Conservation (phyloP, 2,797 vertebrate species). For the Steatocranus sp. region DNA sequence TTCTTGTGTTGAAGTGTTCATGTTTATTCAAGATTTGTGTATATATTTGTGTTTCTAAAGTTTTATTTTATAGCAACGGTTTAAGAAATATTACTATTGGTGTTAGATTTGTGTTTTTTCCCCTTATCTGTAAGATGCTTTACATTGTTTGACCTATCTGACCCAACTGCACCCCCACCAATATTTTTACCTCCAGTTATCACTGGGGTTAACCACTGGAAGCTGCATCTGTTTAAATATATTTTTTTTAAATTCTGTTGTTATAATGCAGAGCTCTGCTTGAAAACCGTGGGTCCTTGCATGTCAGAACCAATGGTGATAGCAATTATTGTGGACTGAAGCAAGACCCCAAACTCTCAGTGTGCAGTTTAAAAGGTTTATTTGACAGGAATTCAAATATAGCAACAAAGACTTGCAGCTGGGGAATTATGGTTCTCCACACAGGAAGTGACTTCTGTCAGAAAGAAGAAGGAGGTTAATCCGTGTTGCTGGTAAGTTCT, state of each 20-base stretch:
- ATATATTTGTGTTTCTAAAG: neutral
- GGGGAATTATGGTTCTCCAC: neutral
- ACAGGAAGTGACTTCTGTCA: neutral
- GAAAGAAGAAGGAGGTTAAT: neutral
- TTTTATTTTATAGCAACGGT: neutral
- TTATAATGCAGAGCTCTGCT: neutral
- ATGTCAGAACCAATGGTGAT: neutral
- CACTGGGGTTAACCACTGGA: neutral
- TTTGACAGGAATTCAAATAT: neutral
- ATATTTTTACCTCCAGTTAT: neutral
- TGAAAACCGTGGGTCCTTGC: neutral
- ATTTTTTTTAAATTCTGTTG: rapidly evolving
- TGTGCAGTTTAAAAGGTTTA: neutral
- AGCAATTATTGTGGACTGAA: neutral
- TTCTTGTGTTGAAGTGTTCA: neutral
- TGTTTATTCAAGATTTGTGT: neutral
- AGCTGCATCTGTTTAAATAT: neutral
- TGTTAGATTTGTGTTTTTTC: neutral
- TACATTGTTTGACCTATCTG: neutral
- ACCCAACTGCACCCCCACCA: neutral
- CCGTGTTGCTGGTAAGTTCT: neutral
- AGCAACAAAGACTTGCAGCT: neutral
- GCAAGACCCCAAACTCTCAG: neutral
- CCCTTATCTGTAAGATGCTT: neutral
- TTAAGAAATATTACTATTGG: neutral